Percentiles rank a stretch among this genome's conserved stretches.
phyloP scores from a whole-genome alignment of 2,113 vertebrate genomes.

The Pseudorhombus dupliciocellatus region DNA sequence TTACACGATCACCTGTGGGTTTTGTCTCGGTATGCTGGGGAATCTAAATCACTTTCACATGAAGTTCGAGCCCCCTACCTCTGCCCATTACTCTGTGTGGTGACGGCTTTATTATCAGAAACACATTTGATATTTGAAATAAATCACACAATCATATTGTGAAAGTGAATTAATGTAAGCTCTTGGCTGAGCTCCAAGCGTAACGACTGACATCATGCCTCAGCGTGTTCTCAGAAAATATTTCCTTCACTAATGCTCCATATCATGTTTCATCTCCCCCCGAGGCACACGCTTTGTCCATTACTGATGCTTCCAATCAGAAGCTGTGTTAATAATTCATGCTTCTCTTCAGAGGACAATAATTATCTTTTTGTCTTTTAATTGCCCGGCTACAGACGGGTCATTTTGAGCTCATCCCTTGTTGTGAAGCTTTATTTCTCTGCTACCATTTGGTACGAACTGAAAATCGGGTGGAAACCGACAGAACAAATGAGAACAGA shows the following conservation, averaged over 20 bases:
- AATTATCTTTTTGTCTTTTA: background rate
- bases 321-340: constrained; percentile 46
- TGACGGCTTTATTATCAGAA: background rate
- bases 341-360: background rate
- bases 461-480: too few relatives aligned
- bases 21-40: background rate
- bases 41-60: background rate
- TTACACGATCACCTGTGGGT: background rate
- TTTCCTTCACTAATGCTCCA: constrained; percentile 4
- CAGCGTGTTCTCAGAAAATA: constrained; percentile 32
- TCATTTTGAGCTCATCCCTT: constrained; percentile 7
- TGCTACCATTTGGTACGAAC: too few relatives aligned
- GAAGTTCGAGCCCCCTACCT: too few relatives aligned
- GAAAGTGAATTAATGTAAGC: background rate
- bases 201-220: constrained; percentile 11
- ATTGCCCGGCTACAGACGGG: background rate
- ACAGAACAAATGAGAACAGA: too few relatives aligned
- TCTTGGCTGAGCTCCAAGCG: background rate
- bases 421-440: background rate
- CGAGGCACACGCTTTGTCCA: background rate
- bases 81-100: too few relatives aligned
- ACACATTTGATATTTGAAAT: background rate
- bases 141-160: too few relatives aligned
- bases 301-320: constrained; percentile 37
- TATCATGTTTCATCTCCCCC: background rate